Percentiles rank a stretch among this genome's conserved stretches.
Conservation (phyloP, 1,140 invertebrate species). For the Tetramorium parvispinum region DNA sequence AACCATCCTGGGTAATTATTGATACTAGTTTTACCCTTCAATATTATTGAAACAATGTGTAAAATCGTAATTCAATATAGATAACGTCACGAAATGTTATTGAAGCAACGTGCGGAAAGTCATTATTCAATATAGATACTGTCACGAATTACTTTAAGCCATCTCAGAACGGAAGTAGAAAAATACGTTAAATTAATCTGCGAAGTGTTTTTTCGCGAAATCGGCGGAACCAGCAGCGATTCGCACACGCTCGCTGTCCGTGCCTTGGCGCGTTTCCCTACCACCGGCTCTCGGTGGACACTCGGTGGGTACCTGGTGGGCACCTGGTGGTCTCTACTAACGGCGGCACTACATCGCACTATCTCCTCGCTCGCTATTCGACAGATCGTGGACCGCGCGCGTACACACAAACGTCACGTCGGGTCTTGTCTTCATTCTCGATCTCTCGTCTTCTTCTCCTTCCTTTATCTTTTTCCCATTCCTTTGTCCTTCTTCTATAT, state of each 20-base stretch:
- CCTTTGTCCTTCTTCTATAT: neutral
- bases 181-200: neutral
- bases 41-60: neutral
- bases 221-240: neutral
- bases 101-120: neutral
- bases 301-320: conserved; percentile 44
- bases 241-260: neutral
- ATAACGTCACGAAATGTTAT: neutral
- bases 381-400: conserved; percentile 49
- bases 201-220: conserved; percentile 30
- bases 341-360: conserved; percentile 36
- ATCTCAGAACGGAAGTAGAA: neutral
- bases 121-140: neutral
- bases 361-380: conserved; percentile 56
- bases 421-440: neutral
- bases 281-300: conserved; percentile 34
- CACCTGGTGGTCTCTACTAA: conserved; percentile 46
- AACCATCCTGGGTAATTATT: neutral
- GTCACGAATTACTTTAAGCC: neutral
- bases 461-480: neutral
- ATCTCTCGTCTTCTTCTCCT: neutral
- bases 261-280: conserved; percentile 27
- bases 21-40: neutral
- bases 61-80: neutral
- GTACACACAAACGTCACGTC: conserved; percentile 14